Base-by-base conservation (phyloP, 2,113 vertebrate species). In the Anas platyrhynchos region DNA sequence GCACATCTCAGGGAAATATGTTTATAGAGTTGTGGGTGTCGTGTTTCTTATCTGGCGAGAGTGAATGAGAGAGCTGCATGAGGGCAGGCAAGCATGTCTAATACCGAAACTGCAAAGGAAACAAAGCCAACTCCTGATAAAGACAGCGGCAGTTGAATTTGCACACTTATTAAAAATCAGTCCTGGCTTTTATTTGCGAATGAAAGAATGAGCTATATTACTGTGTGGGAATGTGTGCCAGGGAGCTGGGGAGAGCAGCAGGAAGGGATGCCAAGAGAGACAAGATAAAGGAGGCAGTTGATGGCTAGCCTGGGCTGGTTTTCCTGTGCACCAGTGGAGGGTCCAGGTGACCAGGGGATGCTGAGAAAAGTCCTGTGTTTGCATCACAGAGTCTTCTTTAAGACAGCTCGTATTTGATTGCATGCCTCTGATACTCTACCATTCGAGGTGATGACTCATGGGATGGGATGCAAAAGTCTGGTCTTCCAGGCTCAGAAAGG, bases 11-110 rank as follows among this genome's bases (percentile, higher is more conserved):
- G 32, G 63, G 76, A 65, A 75, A 44, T 25, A 2, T 4, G 9
- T 61, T 86, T 43, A 18, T 10, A 14, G 68, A 75, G 48, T 3
- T 25, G 17, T 36, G 79, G 56, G 32, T 71, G 85, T 73, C 0
- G 0, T 29, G 63, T 56, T 59, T 43, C 72, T 88, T 78, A 63
- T 83, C 85, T 71, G 59, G 50, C 1, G 1, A 58, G 44, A 0
- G 6, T 6, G 72, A 38, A 69, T 83, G 84, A 69, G 87, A 8
- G 73, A 31, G 67, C 79, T 74, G 83, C 75, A 22, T 71, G 50
- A 61, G 80, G 62, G 79, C 62, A 91, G 43, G 83, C 86, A 68
- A 82, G 88, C 71, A 22, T 78, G 88, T 68, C 85, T 85, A 79
- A 88, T 61, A 84, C 67, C 23, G 22, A 32, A 65, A 32, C 61